Conservation (phyloP, 2,113 vertebrate species). For the Hyaena hyaena region DNA sequence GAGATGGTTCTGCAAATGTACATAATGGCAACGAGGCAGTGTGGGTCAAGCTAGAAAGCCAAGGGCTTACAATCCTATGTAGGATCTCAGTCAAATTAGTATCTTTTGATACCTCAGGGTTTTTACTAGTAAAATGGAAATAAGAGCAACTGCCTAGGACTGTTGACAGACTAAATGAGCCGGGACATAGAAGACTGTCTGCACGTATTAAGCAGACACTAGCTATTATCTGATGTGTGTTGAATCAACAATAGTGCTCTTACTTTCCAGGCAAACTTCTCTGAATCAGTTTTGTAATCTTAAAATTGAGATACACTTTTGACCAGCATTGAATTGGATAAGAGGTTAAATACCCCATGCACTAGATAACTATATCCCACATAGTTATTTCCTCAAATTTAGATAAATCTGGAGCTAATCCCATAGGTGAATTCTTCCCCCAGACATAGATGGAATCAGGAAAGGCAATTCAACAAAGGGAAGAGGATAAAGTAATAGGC, state of each 20-base stretch:
- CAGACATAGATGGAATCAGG: neutral
- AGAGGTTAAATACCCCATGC: neutral
- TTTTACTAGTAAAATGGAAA: conserved; percentile 5
- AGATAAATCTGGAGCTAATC: conserved; percentile 29
- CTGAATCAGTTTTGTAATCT: conserved; percentile 1
- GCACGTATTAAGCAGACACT: neutral
- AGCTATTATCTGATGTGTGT: neutral
- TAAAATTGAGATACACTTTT: neutral
- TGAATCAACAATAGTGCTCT: neutral
- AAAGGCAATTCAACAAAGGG: neutral
- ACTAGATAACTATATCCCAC: neutral
- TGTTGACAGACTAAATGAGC: neutral
- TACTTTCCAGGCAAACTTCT: conserved; percentile 5
- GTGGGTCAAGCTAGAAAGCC: neutral
- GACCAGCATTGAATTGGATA: neutral
- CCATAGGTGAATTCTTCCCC: neutral
- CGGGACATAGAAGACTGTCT: neutral
- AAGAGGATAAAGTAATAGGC: neutral
- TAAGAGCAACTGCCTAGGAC: neutral
- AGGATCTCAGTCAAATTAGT: neutral
- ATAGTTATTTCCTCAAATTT: conserved; percentile 16
- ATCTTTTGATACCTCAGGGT: neutral
- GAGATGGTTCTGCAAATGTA: neutral
- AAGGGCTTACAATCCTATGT: neutral
- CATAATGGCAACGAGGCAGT: neutral